phyloP scores from a whole-genome alignment of 2,113 vertebrate species.

The Parus major region DNA sequence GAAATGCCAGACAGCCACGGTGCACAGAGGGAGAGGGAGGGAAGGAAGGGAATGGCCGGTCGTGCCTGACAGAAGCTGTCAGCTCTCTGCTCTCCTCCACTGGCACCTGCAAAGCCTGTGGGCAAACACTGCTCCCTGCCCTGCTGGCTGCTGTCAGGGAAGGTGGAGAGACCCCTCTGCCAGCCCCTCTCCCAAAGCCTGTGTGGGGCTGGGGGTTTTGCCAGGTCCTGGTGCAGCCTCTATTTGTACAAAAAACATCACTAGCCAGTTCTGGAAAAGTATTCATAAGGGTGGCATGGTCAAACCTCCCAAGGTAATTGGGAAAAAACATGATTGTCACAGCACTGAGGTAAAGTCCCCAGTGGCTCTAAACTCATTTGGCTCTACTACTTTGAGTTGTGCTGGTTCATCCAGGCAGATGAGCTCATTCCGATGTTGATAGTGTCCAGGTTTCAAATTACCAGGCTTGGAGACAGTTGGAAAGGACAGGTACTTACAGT shows the following conservation, averaged over 20 bases:
- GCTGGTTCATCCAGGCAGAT: background rate
- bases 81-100: background rate
- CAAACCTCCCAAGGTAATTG: background rate
- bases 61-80: background rate
- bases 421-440: background rate
- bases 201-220: rapidly evolving
- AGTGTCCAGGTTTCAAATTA: background rate
- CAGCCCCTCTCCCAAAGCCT: rapidly evolving
- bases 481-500: background rate
- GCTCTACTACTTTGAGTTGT: background rate
- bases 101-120: background rate
- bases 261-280: background rate
- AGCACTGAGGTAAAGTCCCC: background rate
- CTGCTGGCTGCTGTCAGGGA: background rate
- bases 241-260: background rate
- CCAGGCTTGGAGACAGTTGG: background rate
- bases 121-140: background rate
- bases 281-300: rapidly evolving
- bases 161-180: background rate
- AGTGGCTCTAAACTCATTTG: background rate
- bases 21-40: background rate
- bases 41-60: too few species aligned
- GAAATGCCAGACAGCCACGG: rapidly evolving
- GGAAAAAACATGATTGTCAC: rapidly evolving
- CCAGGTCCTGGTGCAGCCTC: rapidly evolving